phyloP scores from a whole-genome alignment of 2,888 invertebrate species.

The Rhopalosiphum nymphaeae region DNA sequence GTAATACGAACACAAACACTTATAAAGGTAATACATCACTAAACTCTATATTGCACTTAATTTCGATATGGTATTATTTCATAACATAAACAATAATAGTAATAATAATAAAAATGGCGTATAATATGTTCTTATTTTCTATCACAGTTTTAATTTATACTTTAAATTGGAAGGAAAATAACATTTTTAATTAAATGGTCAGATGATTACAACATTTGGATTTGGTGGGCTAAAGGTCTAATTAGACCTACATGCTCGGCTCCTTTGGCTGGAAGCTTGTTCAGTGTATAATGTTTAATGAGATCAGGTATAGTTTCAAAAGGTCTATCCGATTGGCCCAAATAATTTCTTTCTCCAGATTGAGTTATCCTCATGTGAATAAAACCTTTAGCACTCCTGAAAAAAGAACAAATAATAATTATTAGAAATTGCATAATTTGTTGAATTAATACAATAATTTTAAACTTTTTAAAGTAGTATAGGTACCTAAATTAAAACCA shows the following conservation, averaged over 20 bases:
- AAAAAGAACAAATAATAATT: constrained; percentile 66
- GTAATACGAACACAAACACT: constrained; percentile 34
- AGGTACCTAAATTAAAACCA: neutral
- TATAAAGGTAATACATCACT: constrained; percentile 50
- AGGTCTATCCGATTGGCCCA: constrained; percentile 93
- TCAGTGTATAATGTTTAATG: constrained; percentile 92
- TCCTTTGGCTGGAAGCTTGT: constrained; percentile 93
- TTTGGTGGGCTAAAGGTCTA: constrained; percentile 89
- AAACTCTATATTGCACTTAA: constrained; percentile 61
- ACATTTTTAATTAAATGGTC: constrained; percentile 39
- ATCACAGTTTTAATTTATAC: constrained; percentile 61
- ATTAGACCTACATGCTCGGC: constrained; percentile 96
- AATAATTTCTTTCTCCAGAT: constrained; percentile 79
- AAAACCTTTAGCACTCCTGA: constrained; percentile 92
- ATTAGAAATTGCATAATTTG: neutral
- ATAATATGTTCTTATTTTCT: constrained; percentile 50
- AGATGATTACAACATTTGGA: constrained; percentile 78
- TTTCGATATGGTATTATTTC: constrained; percentile 64
- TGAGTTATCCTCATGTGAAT: constrained; percentile 97
- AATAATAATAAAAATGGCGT: constrained; percentile 37
- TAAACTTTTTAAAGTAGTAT: neutral
- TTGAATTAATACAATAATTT: neutral
- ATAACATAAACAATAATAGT: constrained; percentile 56
- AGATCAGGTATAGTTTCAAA: constrained; percentile 94
- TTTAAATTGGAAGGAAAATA: constrained; percentile 63